Base-by-base conservation (phyloP, 2,888 invertebrate genomes). In the Eupithecia dodoneata region DNA sequence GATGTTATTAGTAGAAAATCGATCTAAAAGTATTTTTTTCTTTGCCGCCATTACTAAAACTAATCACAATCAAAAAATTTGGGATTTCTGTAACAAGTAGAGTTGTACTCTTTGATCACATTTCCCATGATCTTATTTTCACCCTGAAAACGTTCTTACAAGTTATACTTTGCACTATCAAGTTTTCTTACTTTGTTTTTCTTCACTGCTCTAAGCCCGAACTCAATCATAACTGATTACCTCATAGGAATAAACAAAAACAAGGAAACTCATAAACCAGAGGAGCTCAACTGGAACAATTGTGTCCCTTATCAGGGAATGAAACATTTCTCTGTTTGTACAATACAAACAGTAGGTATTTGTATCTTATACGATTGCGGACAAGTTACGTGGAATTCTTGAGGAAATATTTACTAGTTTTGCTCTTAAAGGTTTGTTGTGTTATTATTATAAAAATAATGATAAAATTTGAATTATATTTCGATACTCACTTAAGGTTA, bases 261-360 rank as follows among this genome's bases (percentile, higher is more conserved):
- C 86, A 89, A 86, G 87, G 84, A 83, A 84, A 84, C 86, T 85
- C 89, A 84, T 89, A 88, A 89, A 89, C 84, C 84, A 84, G 82
- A 83, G 83, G 80, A 86, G 81, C 87, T 87, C 85, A 85, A 82
- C 84, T 86, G 87, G 86, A 85, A 88, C 88, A 83, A 85, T 85
- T 86, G 87, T 84, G 81, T 84, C 85, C 81, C 85, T 85, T 88
- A 88, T 83, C 85, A 83, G 77, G 75, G 83, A 81, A 85, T 83
- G 81, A 81, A 82, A 80, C 80, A 77, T 81, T 80, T 72, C 76
- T 76, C 79, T 80, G 75, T 80, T 79, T 80, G 79, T 45, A 74
- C 67, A 69, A 73, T 47, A 76, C 77, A 78, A 82, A 81, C 77
- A 78, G 79, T 66, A 42, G 41, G 66, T 78, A 77, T 74, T 55